Percentiles rank a stretch among this genome's conserved stretches.
These are phyloP conservation scores for Aurelia aurita complex sp. Pacific DNA, from an alignment of 30 jellyfish, hydroid and myxozoan genomes.

Conservation along the genomic window DNA sequence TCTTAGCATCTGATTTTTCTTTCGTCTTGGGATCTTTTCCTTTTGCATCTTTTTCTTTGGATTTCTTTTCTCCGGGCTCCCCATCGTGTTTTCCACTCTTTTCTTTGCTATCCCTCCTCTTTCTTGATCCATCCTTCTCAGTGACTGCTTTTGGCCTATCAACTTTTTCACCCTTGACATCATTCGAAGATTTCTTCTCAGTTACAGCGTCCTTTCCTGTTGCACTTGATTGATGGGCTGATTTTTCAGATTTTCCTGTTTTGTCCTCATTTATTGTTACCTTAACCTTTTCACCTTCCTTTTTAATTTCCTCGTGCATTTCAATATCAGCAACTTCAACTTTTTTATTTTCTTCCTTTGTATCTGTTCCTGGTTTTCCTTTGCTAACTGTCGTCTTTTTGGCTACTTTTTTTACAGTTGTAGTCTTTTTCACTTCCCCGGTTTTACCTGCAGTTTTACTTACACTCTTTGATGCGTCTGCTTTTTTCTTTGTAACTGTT, in stretches of 20 bases:
- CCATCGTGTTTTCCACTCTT: conserved; percentile 54
- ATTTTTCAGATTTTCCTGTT: neutral
- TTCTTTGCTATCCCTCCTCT: conserved; percentile 50
- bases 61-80: conserved; percentile 37
- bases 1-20: conserved; percentile 41
- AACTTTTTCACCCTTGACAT: conserved; percentile 36
- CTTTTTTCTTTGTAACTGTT: conserved; percentile 52
- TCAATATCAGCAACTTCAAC: conserved; percentile 25
- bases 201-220: conserved; percentile 13
- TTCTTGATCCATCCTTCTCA: conserved; percentile 35
- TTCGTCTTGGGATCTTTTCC: conserved; percentile 28
- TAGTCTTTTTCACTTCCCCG: conserved; percentile 32
- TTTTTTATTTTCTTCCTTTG: conserved; percentile 27
- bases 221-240: neutral
- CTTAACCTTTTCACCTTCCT: conserved; percentile 9
- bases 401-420: conserved; percentile 8
- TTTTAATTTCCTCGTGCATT: conserved; percentile 21
- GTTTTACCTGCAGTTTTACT: conserved; percentile 27
- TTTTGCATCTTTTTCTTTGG: conserved; percentile 38
- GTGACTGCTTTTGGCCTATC: conserved; percentile 4
- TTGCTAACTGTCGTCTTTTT: conserved; percentile 36
- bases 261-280: conserved; percentile 4
- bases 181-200: conserved; percentile 38
- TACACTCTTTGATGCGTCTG: conserved; percentile 48
- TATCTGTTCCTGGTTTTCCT: conserved; percentile 9